Base-by-base conservation (phyloP, 2,888 invertebrate genomes). In the Drosophila mimica region DNA sequence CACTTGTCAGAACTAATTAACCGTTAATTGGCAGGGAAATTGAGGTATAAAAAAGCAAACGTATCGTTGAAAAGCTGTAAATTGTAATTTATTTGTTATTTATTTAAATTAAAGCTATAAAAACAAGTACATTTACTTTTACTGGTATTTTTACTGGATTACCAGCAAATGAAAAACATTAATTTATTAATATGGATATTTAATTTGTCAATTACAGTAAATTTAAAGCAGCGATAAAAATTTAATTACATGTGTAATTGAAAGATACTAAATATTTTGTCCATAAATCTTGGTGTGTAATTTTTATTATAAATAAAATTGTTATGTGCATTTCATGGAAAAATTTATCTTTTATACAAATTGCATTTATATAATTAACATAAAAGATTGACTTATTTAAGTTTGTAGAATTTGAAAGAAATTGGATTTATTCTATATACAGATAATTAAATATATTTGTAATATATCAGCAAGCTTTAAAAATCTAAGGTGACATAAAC, bases 1-100 rank as follows among this genome's bases (percentile, higher is more conserved):
- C 65, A 48, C 53, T 74, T 77, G 63, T 20, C 74, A 52, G 40
- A 36, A 13, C 28, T 54, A 60, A 52, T 71, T 57, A 58, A 34
- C 25, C 25, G 31, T 17, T 33, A 54, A 58, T 25, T 51, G 58
- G 11, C 36, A 15, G 36, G 17, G 30, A 40, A 51, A n/a, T 15
- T 28, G 3, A 30, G n/a, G 11, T 4, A 11, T 2, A 38, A 46
- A 48, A 30, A 1, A 9, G 9, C 8, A 40, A n/a, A 13, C 4
- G 28, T 13, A n/a, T 54, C 11, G 13, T 13, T n/a, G 7, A 17
- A 52, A 31, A n/a, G 7, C 15, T 46, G 4, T 0, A 25, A 25
- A 46, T 8, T 8, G 4, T 25, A 0, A 46, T 25, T 46, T 25
- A 25, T 25, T 43, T 43, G 1, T 43, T 11, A 20, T n/a, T n/a